Conservation (phyloP, 2,888 invertebrate species). For the Silvanus unidentatus region DNA sequence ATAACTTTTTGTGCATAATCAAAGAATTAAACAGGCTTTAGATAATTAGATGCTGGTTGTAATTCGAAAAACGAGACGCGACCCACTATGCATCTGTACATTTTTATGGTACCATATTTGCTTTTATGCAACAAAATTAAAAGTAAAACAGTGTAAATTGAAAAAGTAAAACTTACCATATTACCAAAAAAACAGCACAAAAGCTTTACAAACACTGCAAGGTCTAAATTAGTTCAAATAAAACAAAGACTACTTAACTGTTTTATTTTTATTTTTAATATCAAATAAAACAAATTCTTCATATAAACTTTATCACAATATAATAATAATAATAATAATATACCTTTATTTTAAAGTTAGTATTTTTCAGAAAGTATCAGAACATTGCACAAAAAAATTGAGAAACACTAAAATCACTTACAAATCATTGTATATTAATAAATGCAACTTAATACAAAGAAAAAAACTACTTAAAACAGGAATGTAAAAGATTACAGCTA, state of each 20-base stretch:
- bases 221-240: background rate
- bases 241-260: background rate
- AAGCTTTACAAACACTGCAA: too few species aligned
- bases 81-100: too few species aligned
- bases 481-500: background rate
- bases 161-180: too few species aligned
- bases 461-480: background rate
- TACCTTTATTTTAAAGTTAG: background rate
- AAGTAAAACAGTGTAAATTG: too few species aligned
- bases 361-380: background rate
- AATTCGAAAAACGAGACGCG: too few species aligned
- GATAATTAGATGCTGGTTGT: too few species aligned
- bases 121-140: too few species aligned
- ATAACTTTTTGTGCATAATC: too few species aligned
- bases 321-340: background rate
- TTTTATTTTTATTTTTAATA: background rate
- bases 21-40: too few species aligned
- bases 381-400: background rate
- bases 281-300: conserved; percentile 1
- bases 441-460: background rate
- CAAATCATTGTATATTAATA: background rate
- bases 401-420: background rate
- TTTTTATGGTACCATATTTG: too few species aligned
- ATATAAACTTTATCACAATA: background rate
- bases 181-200: too few species aligned